Conservation (phyloP, 2,888 invertebrate species). For the Onchidella celtica region DNA sequence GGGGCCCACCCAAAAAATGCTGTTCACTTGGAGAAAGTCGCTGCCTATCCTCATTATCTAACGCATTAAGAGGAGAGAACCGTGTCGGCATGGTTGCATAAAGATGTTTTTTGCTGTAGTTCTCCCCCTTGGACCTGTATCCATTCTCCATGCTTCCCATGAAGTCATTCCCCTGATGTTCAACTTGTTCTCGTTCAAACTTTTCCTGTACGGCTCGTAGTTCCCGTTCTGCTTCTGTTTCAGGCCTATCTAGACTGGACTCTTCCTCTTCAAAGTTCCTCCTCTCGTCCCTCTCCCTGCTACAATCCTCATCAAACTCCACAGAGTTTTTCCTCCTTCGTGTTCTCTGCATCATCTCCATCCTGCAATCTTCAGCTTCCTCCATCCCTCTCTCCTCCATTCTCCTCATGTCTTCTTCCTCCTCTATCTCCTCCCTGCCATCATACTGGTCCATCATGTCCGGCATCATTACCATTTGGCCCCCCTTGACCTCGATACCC, state of each 20-base stretch:
- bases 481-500: conserved; percentile 57
- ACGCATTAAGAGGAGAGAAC: conserved; percentile 38
- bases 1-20: conserved; percentile 5
- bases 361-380: conserved; percentile 11
- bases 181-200: conserved; percentile 44
- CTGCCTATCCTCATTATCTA: conserved; percentile 9
- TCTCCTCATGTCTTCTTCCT: conserved; percentile 3
- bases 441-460: conserved; percentile 43
- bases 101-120: background rate
- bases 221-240: conserved; percentile 43
- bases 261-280: conserved; percentile 21
- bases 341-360: conserved; percentile 2
- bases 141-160: conserved; percentile 18
- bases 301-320: conserved; percentile 24
- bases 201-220: conserved; percentile 46
- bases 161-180: conserved; percentile 31
- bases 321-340: background rate
- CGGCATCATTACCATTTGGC: conserved; percentile 47
- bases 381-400: background rate
- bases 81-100: conserved; percentile 21
- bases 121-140: conserved; percentile 23
- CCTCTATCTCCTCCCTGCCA: conserved; percentile 38
- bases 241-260: background rate
- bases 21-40: conserved; percentile 13
- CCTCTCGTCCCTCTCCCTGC: conserved; percentile 13